Conservation (phyloP, 2,113 vertebrate genomes). For the Nesoenas mayeri region DNA sequence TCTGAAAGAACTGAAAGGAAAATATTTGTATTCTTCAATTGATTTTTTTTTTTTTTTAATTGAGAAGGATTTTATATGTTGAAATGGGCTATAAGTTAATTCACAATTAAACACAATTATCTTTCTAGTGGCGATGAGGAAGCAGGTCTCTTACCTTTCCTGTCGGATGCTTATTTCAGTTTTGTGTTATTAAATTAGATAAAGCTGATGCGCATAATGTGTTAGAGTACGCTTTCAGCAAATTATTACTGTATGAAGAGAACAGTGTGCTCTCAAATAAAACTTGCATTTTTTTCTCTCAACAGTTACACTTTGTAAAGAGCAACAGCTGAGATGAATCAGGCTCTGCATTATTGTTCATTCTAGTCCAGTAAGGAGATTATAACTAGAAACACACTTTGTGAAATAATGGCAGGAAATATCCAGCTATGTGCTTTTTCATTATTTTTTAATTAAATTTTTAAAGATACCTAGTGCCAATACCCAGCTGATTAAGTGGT, state of each 20-base stretch:
- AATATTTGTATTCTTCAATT: not conserved
- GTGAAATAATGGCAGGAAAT: slow-evolving; percentile 3
- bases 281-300: not conserved
- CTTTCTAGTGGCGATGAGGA: not conserved
- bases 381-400: not conserved
- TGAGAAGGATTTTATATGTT: not conserved
- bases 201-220: not conserved
- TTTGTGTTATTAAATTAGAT: slow-evolving; percentile 31
- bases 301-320: not conserved
- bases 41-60: not conserved
- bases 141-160: not conserved
- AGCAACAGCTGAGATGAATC: slow-evolving; percentile 5
- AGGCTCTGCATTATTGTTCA: not conserved
- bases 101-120: not conserved
- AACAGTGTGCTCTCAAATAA: not conserved
- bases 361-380: not conserved
- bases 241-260: not conserved
- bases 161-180: slow-evolving; percentile 10
- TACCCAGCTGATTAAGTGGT: slow-evolving; percentile 11
- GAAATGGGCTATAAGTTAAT: not conserved
- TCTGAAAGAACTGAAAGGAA: not conserved
- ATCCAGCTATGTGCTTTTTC: slow-evolving; percentile 4
- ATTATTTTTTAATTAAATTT: slow-evolving; percentile 21
- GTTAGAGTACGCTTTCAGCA: not conserved
- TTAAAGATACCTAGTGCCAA: not conserved